Evolutionary conservation across 1,140 invertebrate species (phyloP).

Genomic region (Idris sp.): DNA sequence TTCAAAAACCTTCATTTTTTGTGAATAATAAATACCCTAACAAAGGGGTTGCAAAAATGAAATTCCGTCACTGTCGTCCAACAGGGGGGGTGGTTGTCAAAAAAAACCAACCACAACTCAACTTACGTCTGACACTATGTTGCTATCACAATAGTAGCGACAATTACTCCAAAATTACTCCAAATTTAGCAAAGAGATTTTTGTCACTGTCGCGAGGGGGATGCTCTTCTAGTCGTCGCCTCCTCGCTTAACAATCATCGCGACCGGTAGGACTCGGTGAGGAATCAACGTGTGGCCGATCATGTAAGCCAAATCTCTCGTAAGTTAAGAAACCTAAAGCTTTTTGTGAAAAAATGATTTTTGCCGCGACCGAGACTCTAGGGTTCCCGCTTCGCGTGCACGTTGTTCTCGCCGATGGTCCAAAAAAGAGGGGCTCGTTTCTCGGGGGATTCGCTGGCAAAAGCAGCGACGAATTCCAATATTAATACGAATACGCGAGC

Average conservation of each 20-base stretch:
- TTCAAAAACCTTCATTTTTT: no score
- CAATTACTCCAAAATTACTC: constrained; percentile 33
- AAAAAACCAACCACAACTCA: no score
- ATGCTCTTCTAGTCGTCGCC: no score
- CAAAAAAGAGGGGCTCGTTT: constrained; percentile 15
- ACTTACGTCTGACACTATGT: constrained; percentile 61
- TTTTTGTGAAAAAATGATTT: no score
- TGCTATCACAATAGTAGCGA: constrained; percentile 22
- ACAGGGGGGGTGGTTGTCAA: constrained; percentile 1
- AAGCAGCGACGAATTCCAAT: constrained; percentile 62
- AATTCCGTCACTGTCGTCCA: constrained; percentile 46
- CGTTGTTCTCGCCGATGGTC: constrained; percentile 12
- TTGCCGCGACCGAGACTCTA: constrained; percentile 37
- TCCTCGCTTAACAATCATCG: constrained; percentile 15
- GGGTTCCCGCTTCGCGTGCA: constrained; percentile 33
- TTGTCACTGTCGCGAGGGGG: constrained; percentile 33
- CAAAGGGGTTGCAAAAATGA: no score
- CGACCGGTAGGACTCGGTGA: constrained; percentile 14
- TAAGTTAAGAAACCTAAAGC: no score
- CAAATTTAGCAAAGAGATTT: no score
- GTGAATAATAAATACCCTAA: no score
- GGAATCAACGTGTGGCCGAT: neutral
- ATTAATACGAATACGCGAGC: constrained; percentile 76
- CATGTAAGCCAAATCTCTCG: neutral
- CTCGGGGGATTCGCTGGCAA: constrained; percentile 50